phyloP scores from a whole-genome alignment of 2,797 vertebrate species.

The Poecilia picta region DNA sequence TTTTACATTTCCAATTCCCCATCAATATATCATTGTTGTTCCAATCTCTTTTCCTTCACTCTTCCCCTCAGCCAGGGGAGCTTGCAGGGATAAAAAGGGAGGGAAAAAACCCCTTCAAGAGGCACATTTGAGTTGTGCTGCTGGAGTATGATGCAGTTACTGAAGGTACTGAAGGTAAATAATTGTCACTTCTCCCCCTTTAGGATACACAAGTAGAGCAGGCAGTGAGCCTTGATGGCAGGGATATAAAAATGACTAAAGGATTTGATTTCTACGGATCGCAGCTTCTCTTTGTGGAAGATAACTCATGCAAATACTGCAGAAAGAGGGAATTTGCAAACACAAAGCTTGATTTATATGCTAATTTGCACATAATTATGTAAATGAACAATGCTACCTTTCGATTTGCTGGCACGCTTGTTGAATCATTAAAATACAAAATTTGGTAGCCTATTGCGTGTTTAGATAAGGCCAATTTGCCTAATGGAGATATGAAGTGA shows the following conservation, averaged over 20 bases:
- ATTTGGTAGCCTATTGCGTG: slow-evolving; percentile 53
- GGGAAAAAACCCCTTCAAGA: slow-evolving; percentile 25
- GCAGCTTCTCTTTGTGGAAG: slow-evolving; percentile 63
- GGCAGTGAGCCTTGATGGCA: slow-evolving; percentile 53
- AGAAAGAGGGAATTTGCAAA: slow-evolving; percentile 60
- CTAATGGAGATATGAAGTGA: slow-evolving; percentile 32
- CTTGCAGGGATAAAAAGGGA: slow-evolving; percentile 24
- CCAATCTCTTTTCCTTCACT: neutral
- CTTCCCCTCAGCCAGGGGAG: slow-evolving; percentile 25
- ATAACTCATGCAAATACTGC: slow-evolving; percentile 65
- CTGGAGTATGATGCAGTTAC: slow-evolving; percentile 52
- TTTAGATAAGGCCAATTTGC: slow-evolving; percentile 41
- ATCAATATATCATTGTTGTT: neutral
- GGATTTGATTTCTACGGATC: slow-evolving; percentile 78
- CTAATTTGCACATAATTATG: slow-evolving; percentile 79
- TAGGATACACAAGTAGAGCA: slow-evolving; percentile 56
- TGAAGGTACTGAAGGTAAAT: slow-evolving; percentile 50
- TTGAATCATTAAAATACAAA: slow-evolving; percentile 64
- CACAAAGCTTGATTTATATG: slow-evolving; percentile 80
- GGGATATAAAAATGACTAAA: slow-evolving; percentile 73
- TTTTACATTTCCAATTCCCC: neutral
- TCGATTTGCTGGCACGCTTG: slow-evolving; percentile 65
- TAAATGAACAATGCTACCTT: slow-evolving; percentile 70
- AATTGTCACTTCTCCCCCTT: slow-evolving; percentile 27
- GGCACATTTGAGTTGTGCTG: slow-evolving; percentile 33